These are phyloP conservation scores for Holothuria scabra DNA, from an alignment of 53 echinoderm and acorn worm genomes.

Conservation along the genomic window DNA sequence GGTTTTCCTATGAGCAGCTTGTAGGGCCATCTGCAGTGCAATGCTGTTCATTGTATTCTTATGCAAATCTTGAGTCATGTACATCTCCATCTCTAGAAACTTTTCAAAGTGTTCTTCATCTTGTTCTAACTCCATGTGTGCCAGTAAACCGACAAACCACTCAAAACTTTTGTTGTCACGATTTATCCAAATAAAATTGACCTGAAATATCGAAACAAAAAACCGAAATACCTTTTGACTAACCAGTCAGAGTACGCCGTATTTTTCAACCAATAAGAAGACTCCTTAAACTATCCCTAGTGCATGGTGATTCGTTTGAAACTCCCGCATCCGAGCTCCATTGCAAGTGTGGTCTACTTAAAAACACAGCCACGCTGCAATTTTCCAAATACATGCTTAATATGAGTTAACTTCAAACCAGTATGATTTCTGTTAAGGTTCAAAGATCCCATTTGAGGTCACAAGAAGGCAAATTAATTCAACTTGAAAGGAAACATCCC, in stretches of 20 bases:
- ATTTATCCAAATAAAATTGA: conserved; percentile 83
- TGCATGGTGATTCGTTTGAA: too few relatives aligned
- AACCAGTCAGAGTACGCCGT: neutral
- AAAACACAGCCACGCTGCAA: too few relatives aligned
- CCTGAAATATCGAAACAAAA: conserved; percentile 30
- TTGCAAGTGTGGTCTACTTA: too few relatives aligned
- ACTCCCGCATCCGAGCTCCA: too few relatives aligned
- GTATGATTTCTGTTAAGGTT: too few relatives aligned
- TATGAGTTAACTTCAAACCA: too few relatives aligned
- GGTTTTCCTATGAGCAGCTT: conserved; percentile 59
- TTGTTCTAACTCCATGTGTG: conserved; percentile 66
- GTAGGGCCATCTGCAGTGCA: conserved; percentile 80
- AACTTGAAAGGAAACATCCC: too few relatives aligned
- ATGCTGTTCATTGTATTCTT: conserved; percentile 66
- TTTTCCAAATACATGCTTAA: too few relatives aligned
- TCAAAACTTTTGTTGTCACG: conserved; percentile 76
- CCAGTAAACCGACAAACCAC: conserved; percentile 76
- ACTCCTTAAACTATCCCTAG: neutral
- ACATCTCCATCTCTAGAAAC: conserved; percentile 77
- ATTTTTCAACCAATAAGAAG: neutral
- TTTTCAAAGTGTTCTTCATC: conserved; percentile 56
- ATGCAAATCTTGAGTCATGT: conserved; percentile 58
- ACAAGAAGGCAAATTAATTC: too few relatives aligned
- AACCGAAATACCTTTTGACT: neutral
- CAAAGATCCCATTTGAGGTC: too few relatives aligned